Conservation (phyloP, 2,797 vertebrate species). For the Nyctalus aviator region DNA sequence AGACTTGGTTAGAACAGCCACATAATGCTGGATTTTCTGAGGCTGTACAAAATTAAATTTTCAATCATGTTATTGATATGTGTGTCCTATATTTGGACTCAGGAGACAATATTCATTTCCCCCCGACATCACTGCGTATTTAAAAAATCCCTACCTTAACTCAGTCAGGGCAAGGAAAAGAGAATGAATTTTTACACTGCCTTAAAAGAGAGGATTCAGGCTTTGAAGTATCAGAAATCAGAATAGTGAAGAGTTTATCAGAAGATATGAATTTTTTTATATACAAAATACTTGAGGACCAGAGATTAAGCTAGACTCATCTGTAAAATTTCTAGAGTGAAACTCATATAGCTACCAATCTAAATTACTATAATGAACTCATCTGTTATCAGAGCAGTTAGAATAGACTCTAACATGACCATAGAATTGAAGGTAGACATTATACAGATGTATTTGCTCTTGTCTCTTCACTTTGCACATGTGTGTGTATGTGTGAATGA, state of each 20-base stretch:
- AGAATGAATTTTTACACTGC: not conserved
- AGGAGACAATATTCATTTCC: not conserved
- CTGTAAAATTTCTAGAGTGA: not conserved
- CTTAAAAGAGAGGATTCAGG: not conserved
- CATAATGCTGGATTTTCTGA: not conserved
- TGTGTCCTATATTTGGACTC: not conserved
- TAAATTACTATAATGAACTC: not conserved
- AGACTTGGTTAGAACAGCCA: not conserved
- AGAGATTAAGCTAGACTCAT: not conserved
- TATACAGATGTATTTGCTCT: not conserved
- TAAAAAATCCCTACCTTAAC: not conserved
- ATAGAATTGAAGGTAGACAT: not conserved
- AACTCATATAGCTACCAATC: not conserved
- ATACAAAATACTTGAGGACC: not conserved
- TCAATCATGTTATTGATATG: not conserved
- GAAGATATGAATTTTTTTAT: slow-evolving; percentile 9
- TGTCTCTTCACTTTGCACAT: not conserved
- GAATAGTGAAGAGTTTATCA: not conserved
- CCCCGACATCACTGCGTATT: not conserved
- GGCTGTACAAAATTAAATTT: not conserved
- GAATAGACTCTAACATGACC: not conserved
- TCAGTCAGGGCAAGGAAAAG: not conserved
- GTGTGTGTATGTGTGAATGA: not conserved
- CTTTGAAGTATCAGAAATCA: slow-evolving; percentile 17
- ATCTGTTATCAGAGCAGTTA: not conserved